Percentiles rank a stretch among this genome's conserved stretches.
These are phyloP conservation scores for Oikopleura albicans DNA, from an alignment of 23 tunicate species.

Conservation along the genomic window DNA sequence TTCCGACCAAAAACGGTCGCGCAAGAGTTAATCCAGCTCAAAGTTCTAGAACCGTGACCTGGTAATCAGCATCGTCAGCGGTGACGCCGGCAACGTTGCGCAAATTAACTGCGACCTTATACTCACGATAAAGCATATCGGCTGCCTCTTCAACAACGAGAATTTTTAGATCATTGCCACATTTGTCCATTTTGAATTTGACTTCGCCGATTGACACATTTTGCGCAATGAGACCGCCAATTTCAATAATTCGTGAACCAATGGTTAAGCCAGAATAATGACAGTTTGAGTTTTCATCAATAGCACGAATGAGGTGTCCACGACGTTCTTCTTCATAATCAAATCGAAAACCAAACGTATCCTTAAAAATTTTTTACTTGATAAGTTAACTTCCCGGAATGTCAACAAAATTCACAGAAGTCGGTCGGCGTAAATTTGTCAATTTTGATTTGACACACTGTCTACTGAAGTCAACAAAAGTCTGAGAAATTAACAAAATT, in stretches of 20 bases:
- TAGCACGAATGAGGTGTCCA: constrained; percentile 27
- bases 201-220: constrained; percentile 36
- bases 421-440: too few species aligned
- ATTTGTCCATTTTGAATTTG: constrained; percentile 27
- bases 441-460: too few species aligned
- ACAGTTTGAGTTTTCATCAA: constrained; percentile 35
- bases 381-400: too few species aligned
- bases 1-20: too few species aligned
- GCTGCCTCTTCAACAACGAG: constrained; percentile 45
- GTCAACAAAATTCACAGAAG: too few species aligned
- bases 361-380: too few species aligned
- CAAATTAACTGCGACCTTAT: constrained; percentile 51
- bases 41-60: too few species aligned
- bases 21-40: too few species aligned
- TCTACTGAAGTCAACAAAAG: too few species aligned
- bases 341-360: constrained; percentile 38
- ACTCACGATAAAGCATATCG: constrained; percentile 31
- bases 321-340: constrained; percentile 35
- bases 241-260: constrained; percentile 40
- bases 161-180: constrained; percentile 31
- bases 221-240: constrained; percentile 56
- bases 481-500: too few species aligned
- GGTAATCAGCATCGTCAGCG: constrained; percentile 10
- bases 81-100: constrained; percentile 51
- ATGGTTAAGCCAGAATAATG: constrained; percentile 44